phyloP scores from a whole-genome alignment of 2,113 vertebrate species.

The Ornithorhynchus anatinus region DNA sequence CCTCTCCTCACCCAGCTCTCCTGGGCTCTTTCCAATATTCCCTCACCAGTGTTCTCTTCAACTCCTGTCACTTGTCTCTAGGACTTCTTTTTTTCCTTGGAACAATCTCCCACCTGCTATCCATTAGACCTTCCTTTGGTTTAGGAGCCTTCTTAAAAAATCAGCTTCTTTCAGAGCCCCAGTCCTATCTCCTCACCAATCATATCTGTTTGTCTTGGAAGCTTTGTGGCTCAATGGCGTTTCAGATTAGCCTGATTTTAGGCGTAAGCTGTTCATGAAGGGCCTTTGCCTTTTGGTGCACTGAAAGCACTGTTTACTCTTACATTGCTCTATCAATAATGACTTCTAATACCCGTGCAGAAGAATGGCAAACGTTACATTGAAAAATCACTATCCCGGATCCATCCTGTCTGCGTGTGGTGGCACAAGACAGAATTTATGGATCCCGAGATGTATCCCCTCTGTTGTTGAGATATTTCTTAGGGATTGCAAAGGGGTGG shows the following conservation, averaged over 20 bases:
- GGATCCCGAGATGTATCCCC: neutral
- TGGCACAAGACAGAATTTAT: neutral
- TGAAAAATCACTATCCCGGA: neutral
- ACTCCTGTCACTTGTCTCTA: neutral
- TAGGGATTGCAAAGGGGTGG: no score
- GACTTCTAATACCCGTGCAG: neutral
- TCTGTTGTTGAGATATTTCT: neutral
- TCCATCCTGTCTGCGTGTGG: neutral
- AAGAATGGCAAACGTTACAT: neutral
- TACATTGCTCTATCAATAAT: conserved; percentile 12
- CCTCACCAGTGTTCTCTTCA: neutral
- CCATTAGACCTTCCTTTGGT: neutral
- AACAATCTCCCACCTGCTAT: neutral
- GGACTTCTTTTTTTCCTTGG: neutral
- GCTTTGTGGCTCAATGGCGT: neutral
- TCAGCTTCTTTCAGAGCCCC: no score
- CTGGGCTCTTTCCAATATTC: neutral
- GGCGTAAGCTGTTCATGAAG: conserved; percentile 8
- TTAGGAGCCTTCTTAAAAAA: no score
- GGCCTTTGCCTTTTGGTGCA: neutral
- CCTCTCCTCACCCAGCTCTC: neutral
- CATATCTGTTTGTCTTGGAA: neutral
- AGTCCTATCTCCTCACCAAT: neutral
- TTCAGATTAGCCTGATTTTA: conserved; percentile 1
- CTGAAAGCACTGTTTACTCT: conserved; percentile 18